Conservation (phyloP, 2,888 invertebrate genomes). For the Phymatocera aterrima region DNA sequence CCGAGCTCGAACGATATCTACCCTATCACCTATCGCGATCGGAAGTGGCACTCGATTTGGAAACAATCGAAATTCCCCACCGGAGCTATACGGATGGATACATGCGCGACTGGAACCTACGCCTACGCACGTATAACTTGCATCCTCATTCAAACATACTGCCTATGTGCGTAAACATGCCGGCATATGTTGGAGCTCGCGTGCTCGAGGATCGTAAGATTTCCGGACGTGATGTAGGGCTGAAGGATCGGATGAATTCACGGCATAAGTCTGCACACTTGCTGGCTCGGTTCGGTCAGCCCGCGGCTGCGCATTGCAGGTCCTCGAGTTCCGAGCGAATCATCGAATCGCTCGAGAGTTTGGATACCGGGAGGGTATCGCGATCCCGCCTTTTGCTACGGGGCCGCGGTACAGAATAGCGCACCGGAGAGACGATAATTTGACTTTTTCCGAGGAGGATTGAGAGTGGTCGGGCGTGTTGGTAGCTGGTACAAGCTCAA, state of each 20-base stretch:
- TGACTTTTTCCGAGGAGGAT: neutral
- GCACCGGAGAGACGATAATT: too few species aligned
- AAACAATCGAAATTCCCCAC: too few species aligned
- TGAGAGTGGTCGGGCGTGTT: neutral
- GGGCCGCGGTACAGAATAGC: neutral
- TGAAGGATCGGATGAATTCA: conserved; percentile 40
- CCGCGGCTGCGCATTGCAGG: neutral
- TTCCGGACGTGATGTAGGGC: conserved; percentile 25
- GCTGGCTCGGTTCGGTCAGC: neutral
- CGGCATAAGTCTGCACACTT: conserved; percentile 5
- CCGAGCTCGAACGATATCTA: too few species aligned
- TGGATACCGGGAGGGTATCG: neutral
- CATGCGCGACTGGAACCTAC: neutral
- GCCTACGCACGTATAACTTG: neutral
- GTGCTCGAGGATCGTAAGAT: conserved; percentile 58
- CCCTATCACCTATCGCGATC: too few species aligned
- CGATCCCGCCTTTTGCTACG: neutral
- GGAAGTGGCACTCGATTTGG: too few species aligned
- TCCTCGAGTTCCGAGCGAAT: neutral
- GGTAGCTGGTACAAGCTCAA: neutral
- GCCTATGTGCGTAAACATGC: neutral
- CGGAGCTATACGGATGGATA: neutral
- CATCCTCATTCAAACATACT: neutral
- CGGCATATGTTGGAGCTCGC: conserved; percentile 50
- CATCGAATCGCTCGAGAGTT: neutral